Percentiles rank a stretch among this genome's conserved stretches.
Conservation (phyloP, 2,113 vertebrate species). For the Smithornis capensis region DNA sequence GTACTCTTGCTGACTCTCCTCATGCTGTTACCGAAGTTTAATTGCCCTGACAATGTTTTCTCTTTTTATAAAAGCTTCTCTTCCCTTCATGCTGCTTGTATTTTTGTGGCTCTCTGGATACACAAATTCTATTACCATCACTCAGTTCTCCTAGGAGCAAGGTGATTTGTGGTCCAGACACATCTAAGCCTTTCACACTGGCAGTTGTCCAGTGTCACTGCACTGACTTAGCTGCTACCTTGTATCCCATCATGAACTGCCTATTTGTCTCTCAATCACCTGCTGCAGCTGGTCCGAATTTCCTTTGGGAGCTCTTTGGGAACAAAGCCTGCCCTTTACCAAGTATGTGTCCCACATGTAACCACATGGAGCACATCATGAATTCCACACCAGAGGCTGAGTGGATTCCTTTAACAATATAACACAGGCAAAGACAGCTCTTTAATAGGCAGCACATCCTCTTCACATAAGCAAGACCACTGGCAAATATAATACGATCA, state of each 20-base stretch:
- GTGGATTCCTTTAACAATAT: neutral
- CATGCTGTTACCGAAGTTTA: neutral
- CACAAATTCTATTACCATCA: neutral
- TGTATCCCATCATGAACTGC: neutral
- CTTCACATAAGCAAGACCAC: neutral
- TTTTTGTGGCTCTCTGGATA: neutral
- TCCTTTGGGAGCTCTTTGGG: neutral
- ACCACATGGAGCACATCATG: neutral
- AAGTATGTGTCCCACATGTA: neutral
- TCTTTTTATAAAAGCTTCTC: neutral
- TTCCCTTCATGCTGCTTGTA: neutral
- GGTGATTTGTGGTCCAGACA: neutral
- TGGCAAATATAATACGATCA: neutral
- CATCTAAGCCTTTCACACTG: neutral
- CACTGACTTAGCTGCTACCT: neutral
- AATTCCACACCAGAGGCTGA: neutral
- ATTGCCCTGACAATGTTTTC: neutral
- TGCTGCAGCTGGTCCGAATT: neutral
- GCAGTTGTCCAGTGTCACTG: neutral
- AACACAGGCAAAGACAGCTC: neutral
- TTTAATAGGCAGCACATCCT: neutral
- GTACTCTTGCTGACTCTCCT: neutral
- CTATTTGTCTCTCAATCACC: neutral
- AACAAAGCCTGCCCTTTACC: neutral
- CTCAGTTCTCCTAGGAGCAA: neutral